Percentiles rank a stretch among this genome's conserved stretches.
phyloP scores from a whole-genome alignment of 2,888 invertebrate species.

The Deroplatys truncata region DNA sequence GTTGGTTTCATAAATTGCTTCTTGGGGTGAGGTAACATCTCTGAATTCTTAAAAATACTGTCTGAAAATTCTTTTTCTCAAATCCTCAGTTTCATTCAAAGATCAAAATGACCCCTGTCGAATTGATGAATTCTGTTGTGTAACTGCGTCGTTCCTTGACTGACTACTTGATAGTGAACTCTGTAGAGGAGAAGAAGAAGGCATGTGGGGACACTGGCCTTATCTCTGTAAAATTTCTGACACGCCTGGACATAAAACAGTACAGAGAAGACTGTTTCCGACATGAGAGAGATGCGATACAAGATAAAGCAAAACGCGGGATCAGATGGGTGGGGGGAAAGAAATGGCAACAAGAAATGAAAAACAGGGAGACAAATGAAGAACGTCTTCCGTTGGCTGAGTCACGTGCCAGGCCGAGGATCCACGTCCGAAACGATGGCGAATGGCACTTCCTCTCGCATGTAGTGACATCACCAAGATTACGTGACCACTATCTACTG shows the following conservation, averaged over 20 bases:
- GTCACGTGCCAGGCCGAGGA: conserved; percentile 4
- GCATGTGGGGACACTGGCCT: not conserved
- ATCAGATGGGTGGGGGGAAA: not conserved
- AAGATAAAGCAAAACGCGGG: not conserved
- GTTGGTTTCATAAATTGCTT: too few relatives aligned
- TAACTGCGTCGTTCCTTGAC: not conserved
- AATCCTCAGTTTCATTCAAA: too few relatives aligned
- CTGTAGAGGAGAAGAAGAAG: not conserved
- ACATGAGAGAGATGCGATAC: conserved; percentile 1
- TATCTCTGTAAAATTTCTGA: not conserved
- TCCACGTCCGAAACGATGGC: not conserved
- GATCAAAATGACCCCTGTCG: too few relatives aligned
- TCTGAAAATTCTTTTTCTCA: too few relatives aligned
- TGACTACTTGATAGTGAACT: not conserved
- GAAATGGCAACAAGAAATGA: not conserved
- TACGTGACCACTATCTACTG: not conserved
- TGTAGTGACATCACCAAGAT: not conserved
- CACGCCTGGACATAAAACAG: not conserved
- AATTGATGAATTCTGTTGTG: too few relatives aligned
- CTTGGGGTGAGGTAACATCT: too few relatives aligned
- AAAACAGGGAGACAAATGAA: conserved; percentile 8
- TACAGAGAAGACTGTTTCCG: conserved; percentile 6
- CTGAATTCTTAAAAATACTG: too few relatives aligned
- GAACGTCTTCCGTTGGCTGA: conserved; percentile 4
- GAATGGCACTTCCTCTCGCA: not conserved